These are phyloP conservation scores for Etia nguti DNA, from an alignment of 2,113 vertebrate genomes.

Conservation along the genomic window DNA sequence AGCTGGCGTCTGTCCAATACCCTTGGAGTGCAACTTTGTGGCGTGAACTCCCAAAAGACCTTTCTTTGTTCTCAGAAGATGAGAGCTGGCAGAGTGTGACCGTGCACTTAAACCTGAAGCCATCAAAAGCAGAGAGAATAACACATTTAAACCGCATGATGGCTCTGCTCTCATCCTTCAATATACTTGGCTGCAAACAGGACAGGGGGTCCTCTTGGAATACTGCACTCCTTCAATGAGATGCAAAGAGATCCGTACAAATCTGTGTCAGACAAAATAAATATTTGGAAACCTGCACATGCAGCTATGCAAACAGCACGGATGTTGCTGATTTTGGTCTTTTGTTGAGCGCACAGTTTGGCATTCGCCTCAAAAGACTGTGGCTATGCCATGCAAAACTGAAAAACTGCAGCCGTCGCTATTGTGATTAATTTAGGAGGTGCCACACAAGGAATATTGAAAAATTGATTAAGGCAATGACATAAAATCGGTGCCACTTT, in stretches of 20 bases:
- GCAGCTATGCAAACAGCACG: conserved; percentile 12
- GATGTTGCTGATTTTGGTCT: conserved; percentile 33
- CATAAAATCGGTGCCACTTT: conserved; percentile 36
- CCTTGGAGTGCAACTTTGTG: conserved; percentile 56
- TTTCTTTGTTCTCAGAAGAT: conserved; percentile 61
- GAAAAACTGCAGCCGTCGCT: conserved; percentile 3
- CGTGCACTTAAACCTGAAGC: conserved; percentile 56
- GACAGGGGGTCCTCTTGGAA: conserved; percentile 3
- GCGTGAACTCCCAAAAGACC: conserved; percentile 55
- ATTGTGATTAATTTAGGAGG: conserved; percentile 26
- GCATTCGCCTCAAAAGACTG: conserved; percentile 38
- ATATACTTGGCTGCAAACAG: neutral
- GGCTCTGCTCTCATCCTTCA: conserved; percentile 2
- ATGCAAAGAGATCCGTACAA: neutral
- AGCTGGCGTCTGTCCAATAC: conserved; percentile 37
- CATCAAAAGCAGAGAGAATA: conserved; percentile 30
- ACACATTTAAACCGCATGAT: conserved; percentile 23
- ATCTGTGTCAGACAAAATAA: neutral
- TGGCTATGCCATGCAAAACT: neutral
- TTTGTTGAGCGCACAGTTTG: conserved; percentile 13
- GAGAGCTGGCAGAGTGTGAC: conserved; percentile 46
- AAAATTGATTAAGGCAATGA: conserved; percentile 26
- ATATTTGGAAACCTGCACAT: neutral
- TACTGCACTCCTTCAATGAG: neutral
- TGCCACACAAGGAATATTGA: conserved; percentile 28